Percentiles rank a stretch among this genome's conserved stretches.
phyloP scores from a whole-genome alignment of 1,140 invertebrate genomes.

The Aradophagus sp. region DNA sequence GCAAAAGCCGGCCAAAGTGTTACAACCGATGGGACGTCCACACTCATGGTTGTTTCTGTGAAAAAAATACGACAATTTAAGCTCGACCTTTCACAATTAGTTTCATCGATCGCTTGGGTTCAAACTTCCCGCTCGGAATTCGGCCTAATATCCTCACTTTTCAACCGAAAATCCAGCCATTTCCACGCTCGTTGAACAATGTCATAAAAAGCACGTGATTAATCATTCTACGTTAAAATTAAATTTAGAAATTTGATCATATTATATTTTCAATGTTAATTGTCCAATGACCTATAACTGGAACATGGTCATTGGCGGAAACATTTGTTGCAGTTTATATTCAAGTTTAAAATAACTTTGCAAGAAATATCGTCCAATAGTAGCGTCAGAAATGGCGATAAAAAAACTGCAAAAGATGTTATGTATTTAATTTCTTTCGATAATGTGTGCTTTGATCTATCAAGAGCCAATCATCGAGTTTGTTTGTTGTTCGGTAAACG shows the following conservation, averaged over 20 bases:
- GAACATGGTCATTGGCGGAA: slow-evolving; percentile 24
- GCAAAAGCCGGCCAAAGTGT: slow-evolving; percentile 69
- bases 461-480: too few relatives aligned
- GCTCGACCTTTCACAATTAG: background rate
- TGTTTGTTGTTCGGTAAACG: too few relatives aligned
- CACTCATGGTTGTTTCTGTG: slow-evolving; percentile 60
- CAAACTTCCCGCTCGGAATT: too few relatives aligned
- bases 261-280: slow-evolving; percentile 47
- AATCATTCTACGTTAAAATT: background rate
- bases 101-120: background rate
- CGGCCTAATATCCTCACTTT: too few relatives aligned
- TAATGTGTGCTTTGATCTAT: too few relatives aligned
- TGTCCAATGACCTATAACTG: slow-evolving; percentile 42
- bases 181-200: too few relatives aligned
- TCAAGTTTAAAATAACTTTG: slow-evolving; percentile 28
- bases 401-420: too few relatives aligned
- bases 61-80: slow-evolving; percentile 25
- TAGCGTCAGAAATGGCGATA: too few relatives aligned
- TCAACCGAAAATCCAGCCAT: too few relatives aligned
- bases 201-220: too few relatives aligned
- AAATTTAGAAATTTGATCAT: slow-evolving; percentile 25
- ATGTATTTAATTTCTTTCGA: too few relatives aligned
- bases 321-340: slow-evolving; percentile 20
- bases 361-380: slow-evolving; percentile 18
- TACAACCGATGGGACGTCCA: slow-evolving; percentile 31